phyloP scores from a whole-genome alignment of 2,113 vertebrate species.

The Pandion haliaetus region DNA sequence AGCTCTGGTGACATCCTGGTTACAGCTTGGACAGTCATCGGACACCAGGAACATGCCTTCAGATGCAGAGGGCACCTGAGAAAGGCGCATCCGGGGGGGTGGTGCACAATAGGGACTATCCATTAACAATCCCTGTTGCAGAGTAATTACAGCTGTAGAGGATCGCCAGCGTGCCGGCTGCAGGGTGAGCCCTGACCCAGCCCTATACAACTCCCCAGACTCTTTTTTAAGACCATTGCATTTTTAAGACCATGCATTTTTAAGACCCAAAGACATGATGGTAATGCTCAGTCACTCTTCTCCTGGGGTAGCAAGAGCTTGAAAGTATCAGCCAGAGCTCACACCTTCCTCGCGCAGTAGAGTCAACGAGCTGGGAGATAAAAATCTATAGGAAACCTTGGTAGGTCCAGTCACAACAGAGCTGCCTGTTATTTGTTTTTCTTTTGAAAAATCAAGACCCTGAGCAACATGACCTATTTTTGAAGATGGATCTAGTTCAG shows the following conservation, averaged over 20 bases:
- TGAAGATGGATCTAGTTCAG: not conserved
- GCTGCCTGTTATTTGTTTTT: not conserved
- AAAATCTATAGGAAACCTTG: not conserved
- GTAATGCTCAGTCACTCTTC: not conserved
- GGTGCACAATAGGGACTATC: too few relatives aligned
- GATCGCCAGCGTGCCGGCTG: fast-evolving
- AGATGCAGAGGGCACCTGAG: not conserved
- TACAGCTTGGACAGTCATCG: not conserved
- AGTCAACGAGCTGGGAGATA: not conserved
- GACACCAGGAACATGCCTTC: fast-evolving
- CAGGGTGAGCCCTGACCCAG: not conserved
- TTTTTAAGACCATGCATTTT: not conserved
- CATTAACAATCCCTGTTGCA: not conserved
- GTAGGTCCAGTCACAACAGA: not conserved
- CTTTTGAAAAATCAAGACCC: not conserved
- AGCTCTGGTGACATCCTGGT: not conserved
- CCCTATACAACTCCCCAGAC: not conserved
- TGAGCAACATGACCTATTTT: not conserved
- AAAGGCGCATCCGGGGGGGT: fast-evolving
- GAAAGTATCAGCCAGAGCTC: not conserved
- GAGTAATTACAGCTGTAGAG: not conserved
- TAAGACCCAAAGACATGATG: not conserved
- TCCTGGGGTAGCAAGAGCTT: not conserved
- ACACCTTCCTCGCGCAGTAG: not conserved
- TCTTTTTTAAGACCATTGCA: not conserved